phyloP scores from a whole-genome alignment of 2,888 invertebrate species.

The Metopia argyrocephala region DNA sequence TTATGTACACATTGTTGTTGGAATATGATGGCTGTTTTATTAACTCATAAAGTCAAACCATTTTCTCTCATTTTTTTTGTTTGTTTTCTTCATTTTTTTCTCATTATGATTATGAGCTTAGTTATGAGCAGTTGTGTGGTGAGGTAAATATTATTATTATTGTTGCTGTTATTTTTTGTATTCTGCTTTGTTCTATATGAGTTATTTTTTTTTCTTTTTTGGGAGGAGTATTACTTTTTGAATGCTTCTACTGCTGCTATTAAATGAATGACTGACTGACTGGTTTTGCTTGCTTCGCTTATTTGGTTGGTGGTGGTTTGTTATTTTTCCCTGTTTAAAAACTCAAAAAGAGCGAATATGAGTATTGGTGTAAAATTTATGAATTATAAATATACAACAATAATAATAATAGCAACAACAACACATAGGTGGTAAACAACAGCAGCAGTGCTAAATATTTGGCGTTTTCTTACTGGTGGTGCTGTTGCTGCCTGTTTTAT shows the following conservation, averaged over 20 bases:
- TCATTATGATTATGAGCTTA: slow-evolving; percentile 44
- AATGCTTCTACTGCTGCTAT: slow-evolving; percentile 30
- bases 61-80: not conserved
- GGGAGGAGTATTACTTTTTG: slow-evolving; percentile 57
- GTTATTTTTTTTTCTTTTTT: slow-evolving; percentile 50
- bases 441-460: slow-evolving; percentile 61
- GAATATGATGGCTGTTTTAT: slow-evolving; percentile 76
- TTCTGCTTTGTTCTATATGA: slow-evolving; percentile 39
- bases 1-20: slow-evolving; percentile 58
- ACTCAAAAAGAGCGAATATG: slow-evolving; percentile 74
- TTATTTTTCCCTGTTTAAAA: slow-evolving; percentile 19
- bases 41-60: slow-evolving; percentile 65
- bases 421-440: not conserved
- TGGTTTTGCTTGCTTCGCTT: slow-evolving; percentile 29
- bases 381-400: slow-evolving; percentile 73
- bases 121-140: not conserved
- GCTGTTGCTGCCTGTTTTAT: slow-evolving; percentile 65
- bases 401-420: slow-evolving; percentile 39
- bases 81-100: slow-evolving; percentile 26
- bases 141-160: not conserved
- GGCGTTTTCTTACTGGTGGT: slow-evolving; percentile 75
- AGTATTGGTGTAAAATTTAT: slow-evolving; percentile 70
- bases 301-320: slow-evolving; percentile 61
- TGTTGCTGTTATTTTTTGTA: slow-evolving; percentile 5
- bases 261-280: slow-evolving; percentile 28